These are phyloP conservation scores for Norana najaformis DNA, from an alignment of 2,888 invertebrate genomes.

Conservation along the genomic window DNA sequence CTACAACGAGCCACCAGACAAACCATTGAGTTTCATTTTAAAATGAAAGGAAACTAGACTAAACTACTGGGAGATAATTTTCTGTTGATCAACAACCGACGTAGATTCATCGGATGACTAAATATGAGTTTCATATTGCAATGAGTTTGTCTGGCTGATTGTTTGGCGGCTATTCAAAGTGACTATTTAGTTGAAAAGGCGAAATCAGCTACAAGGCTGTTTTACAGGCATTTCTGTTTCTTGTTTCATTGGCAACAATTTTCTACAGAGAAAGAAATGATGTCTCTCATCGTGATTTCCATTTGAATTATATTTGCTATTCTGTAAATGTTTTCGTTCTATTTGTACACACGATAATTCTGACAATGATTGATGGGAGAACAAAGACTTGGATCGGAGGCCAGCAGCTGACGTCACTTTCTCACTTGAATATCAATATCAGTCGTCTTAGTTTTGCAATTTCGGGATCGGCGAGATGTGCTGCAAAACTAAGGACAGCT, in stretches of 20 bases:
- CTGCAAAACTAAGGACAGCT: background rate
- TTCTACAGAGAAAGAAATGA: background rate
- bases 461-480: background rate
- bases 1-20: background rate
- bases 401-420: background rate
- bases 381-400: background rate
- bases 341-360: background rate
- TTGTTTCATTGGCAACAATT: background rate
- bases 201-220: background rate
- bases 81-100: background rate
- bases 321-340: background rate
- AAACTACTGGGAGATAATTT: background rate
- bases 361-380: background rate
- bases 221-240: background rate
- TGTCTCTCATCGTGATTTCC: background rate
- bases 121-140: background rate
- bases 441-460: background rate
- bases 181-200: background rate
- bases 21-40: background rate
- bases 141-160: background rate
- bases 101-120: background rate
- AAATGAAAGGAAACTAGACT: background rate
- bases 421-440: background rate
- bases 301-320: background rate
- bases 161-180: background rate